A percentile compares a stretch with the other conserved stretches of the same genome.
Conservation (phyloP, 2,113 vertebrate genomes). For the Callipepla squamata region DNA sequence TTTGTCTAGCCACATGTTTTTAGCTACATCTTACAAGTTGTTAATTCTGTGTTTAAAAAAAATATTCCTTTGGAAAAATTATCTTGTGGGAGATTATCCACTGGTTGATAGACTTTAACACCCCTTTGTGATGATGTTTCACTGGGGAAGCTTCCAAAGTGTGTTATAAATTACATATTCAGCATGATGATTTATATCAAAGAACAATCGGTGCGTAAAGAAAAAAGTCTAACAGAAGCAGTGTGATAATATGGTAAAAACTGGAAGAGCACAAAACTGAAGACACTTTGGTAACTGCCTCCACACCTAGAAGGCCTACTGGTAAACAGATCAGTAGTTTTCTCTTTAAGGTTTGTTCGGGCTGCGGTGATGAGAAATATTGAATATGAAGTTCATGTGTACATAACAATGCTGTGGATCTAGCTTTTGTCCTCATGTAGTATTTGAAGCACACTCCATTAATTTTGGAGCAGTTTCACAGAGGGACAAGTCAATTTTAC, state of each 20-base stretch:
- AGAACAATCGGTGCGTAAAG: background rate
- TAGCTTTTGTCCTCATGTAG: background rate
- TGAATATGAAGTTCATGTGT: background rate
- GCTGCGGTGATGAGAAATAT: too few relatives aligned
- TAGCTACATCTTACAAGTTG: background rate
- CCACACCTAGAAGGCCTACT: background rate
- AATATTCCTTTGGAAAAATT: background rate
- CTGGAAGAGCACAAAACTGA: background rate
- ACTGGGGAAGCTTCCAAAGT: background rate
- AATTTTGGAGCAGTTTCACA: background rate
- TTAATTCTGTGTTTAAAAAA: background rate
- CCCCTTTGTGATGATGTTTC: background rate
- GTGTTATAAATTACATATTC: background rate
- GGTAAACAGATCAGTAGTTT: background rate
- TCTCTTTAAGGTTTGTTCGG: background rate
- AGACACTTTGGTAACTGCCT: background rate
- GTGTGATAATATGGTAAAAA: background rate
- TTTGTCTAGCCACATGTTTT: background rate
- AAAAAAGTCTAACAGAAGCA: background rate
- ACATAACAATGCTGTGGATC: background rate
- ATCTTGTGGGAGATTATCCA: background rate
- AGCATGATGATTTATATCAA: background rate
- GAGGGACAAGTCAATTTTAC: background rate
- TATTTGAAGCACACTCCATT: background rate
- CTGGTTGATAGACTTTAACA: background rate